These are phyloP conservation scores for Strigamia maritima DNA, from an alignment of 2,888 invertebrate genomes.

Conservation along the genomic window DNA sequence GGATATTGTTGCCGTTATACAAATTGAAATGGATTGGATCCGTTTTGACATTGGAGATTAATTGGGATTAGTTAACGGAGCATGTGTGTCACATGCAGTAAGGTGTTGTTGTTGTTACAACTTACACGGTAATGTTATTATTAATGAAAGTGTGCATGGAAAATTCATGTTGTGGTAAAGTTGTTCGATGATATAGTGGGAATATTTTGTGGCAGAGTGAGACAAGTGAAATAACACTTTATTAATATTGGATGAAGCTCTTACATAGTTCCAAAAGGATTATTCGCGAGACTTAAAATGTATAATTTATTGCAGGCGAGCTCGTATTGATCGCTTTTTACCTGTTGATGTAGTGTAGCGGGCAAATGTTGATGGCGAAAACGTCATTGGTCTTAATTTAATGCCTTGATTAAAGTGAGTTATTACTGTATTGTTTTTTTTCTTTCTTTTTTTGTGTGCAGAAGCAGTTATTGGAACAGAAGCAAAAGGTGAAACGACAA, in stretches of 20 bases:
- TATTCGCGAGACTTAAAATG: background rate
- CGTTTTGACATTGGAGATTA: slow-evolving; percentile 4
- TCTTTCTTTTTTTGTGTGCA: slow-evolving; percentile 52
- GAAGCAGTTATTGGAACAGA: slow-evolving; percentile 83
- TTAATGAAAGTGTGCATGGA: background rate
- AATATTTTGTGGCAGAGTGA: background rate
- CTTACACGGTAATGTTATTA: background rate
- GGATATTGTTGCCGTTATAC: background rate
- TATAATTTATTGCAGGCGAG: background rate
- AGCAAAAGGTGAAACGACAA: slow-evolving; percentile 81
- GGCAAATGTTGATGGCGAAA: background rate
- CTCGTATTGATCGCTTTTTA: background rate
- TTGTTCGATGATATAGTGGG: no score
- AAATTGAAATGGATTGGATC: slow-evolving; percentile 25
- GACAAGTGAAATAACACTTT: background rate
- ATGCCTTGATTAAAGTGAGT: background rate
- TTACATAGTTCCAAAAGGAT: background rate
- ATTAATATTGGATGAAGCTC: background rate
- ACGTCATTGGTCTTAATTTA: background rate
- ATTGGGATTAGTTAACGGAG: background rate
- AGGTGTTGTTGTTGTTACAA: background rate
- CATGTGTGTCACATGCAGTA: background rate
- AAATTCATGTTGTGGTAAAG: no score
- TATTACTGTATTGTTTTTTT: background rate
- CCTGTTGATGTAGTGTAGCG: slow-evolving; percentile 9